Evolutionary conservation across 2,113 vertebrate species (phyloP), one percentile per base, ranked within the genome.

Genomic region (Eurystomus gularis): DNA sequence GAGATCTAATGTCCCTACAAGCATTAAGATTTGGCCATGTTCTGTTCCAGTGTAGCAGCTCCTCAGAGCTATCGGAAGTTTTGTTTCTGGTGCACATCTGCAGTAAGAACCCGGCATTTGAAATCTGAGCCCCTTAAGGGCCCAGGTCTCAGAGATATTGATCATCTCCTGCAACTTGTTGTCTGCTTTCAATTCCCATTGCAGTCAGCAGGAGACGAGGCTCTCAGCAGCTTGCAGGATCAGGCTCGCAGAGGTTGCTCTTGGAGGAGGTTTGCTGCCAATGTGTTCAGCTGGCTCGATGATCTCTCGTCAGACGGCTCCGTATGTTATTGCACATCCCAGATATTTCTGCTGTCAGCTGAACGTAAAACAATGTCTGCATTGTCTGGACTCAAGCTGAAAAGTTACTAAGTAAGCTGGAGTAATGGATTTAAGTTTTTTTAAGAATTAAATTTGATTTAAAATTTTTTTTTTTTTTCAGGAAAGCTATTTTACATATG

Each of bases 21-120:
- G 82, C 76, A 65, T 61, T 72, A 65, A 71, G 61, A 29, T 79
- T 31, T 96, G 77, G 86, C 66, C 23, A 14, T 4, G 9, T 65
- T 96, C 44, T 87, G 6, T 82, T 95, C 73, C 69, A 75, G 0
- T 20, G 39, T 55, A 90, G 73, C 62, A 86, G 73, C 78, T 78
- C n/a, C 69, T 94, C 3, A 0, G 57, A 93, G 86, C 52, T 72
- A 23, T 17, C 92, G 88, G 82, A 96, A 88, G 60, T 88, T 96
- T 92, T 60, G 91, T 93, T 94, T 79, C 72, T 89, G 40, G 69
- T 94, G 90, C 77, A 87, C 83, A 92, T 94, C 94, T 95, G 94
- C 90, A 79, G 37, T 33, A 58, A 87, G 61, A 96, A 61, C 19
- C 18, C 86, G 44, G 40, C 65, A 72, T 84, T 92, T 93, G 95